phyloP scores from a whole-genome alignment of 2,113 vertebrate genomes.

The Fulica atra region DNA sequence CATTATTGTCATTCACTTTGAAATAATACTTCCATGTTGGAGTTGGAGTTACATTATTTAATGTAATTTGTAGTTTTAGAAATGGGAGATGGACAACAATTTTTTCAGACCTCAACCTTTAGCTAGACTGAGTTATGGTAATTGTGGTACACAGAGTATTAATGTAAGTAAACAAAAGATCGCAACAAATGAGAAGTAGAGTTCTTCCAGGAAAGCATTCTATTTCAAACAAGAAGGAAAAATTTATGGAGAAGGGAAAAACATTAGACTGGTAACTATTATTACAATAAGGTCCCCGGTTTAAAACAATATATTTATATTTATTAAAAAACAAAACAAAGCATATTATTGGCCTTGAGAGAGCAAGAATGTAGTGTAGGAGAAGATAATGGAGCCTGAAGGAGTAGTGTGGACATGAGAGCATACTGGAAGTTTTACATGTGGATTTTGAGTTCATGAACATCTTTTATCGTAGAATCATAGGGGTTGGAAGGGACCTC shows the following conservation, averaged over 20 bases:
- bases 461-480: not conserved
- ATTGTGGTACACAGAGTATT: slow-evolving; percentile 43
- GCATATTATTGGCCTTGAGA: not conserved
- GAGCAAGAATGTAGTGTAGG: not conserved
- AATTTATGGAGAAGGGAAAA: not conserved
- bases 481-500: no score
- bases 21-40: not conserved
- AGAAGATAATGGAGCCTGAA: not conserved
- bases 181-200: not conserved
- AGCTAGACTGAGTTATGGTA: slow-evolving; percentile 51
- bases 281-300: not conserved
- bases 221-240: not conserved
- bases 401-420: not conserved
- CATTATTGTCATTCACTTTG: slow-evolving; percentile 29
- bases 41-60: slow-evolving; percentile 1
- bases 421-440: not conserved
- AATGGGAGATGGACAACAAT: not conserved
- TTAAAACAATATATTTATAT: not conserved
- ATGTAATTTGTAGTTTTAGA: slow-evolving; percentile 4
- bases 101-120: slow-evolving; percentile 34
- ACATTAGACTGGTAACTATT: not conserved
- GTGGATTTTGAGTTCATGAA: not conserved
- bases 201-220: not conserved
- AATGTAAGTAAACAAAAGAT: slow-evolving; percentile 22
- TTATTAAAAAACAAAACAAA: not conserved